Base-by-base conservation (phyloP, 2,113 vertebrate genomes). In the Psilopsiagon aurifrons region DNA sequence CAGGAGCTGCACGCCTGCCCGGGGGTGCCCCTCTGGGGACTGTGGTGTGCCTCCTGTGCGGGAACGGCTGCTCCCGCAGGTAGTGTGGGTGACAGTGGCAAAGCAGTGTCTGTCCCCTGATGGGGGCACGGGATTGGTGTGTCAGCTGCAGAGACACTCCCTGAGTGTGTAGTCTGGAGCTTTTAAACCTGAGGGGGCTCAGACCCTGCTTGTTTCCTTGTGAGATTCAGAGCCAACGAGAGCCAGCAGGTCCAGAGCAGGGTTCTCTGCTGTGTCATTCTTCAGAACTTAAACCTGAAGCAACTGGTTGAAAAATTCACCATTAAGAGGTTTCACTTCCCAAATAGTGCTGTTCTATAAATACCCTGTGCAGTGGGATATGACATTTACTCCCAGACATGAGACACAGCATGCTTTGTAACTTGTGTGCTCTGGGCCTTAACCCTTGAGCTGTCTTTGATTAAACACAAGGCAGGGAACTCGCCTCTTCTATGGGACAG, bases 281-380 rank as follows among this genome's bases (percentile, higher is more conserved):
- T 73, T 22, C n/a, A 13, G 90, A 88, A 74, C 46, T 63, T 43
- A 63, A 82, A 75, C 39, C 59, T 71, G 67, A 94, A 70, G 73
- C 73, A 46, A 62, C 77, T 17, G 47, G 78, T 60, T 91, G 59
- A 77, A 88, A 95, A 92, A 82, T 88, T 93, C 90, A 88, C 91
- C 82, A 70, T 87, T 49, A 49, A 75, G 17, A 85, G 91, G 97
- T 97, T 97, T 97, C 96, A 92, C 94, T 97, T 97, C 96, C 96
- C 95, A 75, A 64, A 73, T 6, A 37, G 75, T 35, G 81, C 95
- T n/a, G 89, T 43, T 43, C 96, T 97, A 96, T 94, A 96, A 96
- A 97, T 95, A 92, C 46, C 43, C 70, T 7, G 86, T 43, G 83
- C 95, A 84, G 83, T 27, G 88, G 95, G 96, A 96, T 91, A 70